Conservation (phyloP, 2,797 vertebrate genomes). For the Manis javanica region DNA sequence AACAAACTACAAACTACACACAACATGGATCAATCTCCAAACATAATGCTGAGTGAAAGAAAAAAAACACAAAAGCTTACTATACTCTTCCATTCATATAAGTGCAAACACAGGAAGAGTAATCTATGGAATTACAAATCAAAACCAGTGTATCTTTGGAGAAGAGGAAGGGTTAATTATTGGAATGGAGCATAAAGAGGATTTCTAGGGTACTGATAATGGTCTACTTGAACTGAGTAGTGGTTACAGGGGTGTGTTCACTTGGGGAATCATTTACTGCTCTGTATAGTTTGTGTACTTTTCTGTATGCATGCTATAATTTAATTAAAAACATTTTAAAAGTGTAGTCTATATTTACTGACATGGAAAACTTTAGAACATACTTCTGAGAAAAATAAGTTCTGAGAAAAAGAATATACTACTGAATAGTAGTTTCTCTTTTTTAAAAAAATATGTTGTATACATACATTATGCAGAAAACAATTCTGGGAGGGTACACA, state of each 20-base stretch:
- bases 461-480: not conserved
- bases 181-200: not conserved
- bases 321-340: not conserved
- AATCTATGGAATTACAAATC: not conserved
- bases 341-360: not conserved
- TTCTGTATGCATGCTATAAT: not conserved
- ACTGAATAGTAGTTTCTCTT: not conserved
- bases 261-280: not conserved
- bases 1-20: not conserved
- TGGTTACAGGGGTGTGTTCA: not conserved
- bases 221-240: not conserved
- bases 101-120: not conserved
- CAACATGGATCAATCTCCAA: not conserved
- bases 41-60: not conserved
- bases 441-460: not conserved
- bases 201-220: not conserved
- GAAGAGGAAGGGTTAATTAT: not conserved
- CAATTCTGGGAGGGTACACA: not conserved
- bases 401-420: constrained; percentile 21
- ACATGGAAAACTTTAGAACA: not conserved
- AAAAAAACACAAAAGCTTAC: not conserved
- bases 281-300: not conserved
- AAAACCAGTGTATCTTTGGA: not conserved
- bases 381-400: not conserved
- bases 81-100: not conserved